These are phyloP conservation scores for Netelia melanura DNA, from an alignment of 2,888 invertebrate species.

Conservation along the genomic window DNA sequence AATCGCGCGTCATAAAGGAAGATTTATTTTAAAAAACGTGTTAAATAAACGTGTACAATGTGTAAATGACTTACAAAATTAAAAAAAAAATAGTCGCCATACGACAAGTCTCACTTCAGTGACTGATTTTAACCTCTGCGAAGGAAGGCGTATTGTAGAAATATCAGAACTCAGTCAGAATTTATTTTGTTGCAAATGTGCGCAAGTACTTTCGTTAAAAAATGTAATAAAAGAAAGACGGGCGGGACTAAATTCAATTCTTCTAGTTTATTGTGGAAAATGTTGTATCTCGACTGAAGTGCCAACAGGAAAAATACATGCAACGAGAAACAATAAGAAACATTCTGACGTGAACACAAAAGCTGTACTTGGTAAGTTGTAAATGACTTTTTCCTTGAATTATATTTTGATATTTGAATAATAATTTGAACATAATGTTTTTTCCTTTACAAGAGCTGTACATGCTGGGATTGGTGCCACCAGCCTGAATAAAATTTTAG, in stretches of 20 bases:
- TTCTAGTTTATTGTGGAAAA: slow-evolving; percentile 34
- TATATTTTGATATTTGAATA: slow-evolving; percentile 7
- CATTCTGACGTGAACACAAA: slow-evolving; percentile 55
- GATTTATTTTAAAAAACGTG: too few species aligned
- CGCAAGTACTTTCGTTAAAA: slow-evolving; percentile 1
- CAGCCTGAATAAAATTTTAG: slow-evolving; percentile 66
- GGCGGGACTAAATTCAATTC: slow-evolving; percentile 48
- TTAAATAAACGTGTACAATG: too few species aligned
- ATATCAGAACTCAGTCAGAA: too few species aligned
- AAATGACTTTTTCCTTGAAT: slow-evolving; percentile 1
- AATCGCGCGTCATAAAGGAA: too few species aligned
- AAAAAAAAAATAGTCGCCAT: too few species aligned
- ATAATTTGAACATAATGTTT: slow-evolving; percentile 11
- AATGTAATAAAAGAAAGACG: slow-evolving; percentile 28
- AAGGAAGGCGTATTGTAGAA: too few species aligned
- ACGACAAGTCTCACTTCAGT: too few species aligned
- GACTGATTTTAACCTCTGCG: too few species aligned
- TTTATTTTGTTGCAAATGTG: too few species aligned
- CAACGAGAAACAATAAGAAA: slow-evolving; percentile 23
- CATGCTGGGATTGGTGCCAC: slow-evolving; percentile 42
- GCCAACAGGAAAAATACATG: slow-evolving; percentile 46
- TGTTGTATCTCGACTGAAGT: slow-evolving; percentile 36
- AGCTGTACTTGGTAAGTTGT: slow-evolving; percentile 53
- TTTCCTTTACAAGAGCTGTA: slow-evolving; percentile 23
- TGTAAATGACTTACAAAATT: too few species aligned